Evolutionary conservation across 2,797 vertebrate species (phyloP).

Genomic region (Halcyon smyrnensis): DNA sequence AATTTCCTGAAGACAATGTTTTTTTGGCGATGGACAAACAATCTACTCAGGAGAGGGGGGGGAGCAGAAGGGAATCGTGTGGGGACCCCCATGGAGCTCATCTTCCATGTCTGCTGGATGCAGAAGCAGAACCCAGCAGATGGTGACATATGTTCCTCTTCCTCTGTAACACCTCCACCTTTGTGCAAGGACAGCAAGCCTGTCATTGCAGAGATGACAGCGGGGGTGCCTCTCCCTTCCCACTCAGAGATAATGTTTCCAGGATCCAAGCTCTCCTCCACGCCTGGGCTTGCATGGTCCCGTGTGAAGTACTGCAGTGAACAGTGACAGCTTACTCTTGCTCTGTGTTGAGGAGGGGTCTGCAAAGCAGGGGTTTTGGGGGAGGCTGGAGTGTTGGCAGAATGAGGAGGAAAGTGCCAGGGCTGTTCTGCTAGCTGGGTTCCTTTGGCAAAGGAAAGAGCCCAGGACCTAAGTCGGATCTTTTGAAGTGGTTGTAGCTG

Average conservation of each 20-base stretch:
- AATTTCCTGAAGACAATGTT: background rate
- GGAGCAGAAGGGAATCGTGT: background rate
- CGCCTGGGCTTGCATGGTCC: background rate
- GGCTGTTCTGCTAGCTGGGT: background rate
- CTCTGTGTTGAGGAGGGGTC: background rate
- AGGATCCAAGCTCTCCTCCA: background rate
- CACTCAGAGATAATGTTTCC: fast-evolving
- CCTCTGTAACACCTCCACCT: background rate
- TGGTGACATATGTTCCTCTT: background rate
- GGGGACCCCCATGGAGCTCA: background rate
- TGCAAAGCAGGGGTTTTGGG: fast-evolving
- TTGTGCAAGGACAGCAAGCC: background rate
- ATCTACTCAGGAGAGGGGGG: background rate
- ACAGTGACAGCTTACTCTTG: background rate
- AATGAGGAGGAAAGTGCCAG: background rate
- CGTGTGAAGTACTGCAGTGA: background rate
- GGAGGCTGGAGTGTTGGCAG: background rate
- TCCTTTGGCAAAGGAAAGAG: background rate
- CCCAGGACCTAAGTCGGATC: background rate
- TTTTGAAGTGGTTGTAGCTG: background rate
- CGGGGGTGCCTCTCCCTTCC: background rate
- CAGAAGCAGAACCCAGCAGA: background rate
- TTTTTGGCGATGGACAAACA: background rate
- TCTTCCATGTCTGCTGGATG: background rate
- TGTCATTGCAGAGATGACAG: background rate